Evolutionary conservation across 2,888 invertebrate species (phyloP).

Genomic region (Omphaloscelis lunosa): DNA sequence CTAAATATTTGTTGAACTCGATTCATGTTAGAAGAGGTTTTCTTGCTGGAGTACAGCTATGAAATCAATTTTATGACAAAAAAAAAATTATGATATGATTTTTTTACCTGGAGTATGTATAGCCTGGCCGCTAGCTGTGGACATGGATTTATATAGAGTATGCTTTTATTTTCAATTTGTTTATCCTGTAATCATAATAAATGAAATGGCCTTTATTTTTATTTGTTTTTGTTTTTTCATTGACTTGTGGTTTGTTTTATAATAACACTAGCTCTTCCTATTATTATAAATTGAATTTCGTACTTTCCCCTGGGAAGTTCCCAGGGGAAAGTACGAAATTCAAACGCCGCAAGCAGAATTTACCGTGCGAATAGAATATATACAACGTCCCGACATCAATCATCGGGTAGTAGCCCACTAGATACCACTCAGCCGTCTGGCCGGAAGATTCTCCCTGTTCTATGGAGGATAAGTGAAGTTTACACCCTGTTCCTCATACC

Average conservation of each 20-base stretch:
- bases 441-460: too few species aligned
- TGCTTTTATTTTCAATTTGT: conserved; percentile 77
- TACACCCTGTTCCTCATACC: too few species aligned
- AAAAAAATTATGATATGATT: conserved; percentile 55
- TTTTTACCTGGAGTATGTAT: conserved; percentile 56
- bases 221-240: conserved; percentile 24
- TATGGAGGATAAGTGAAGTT: too few species aligned
- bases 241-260: not conserved
- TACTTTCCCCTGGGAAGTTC: not conserved
- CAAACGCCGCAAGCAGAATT: too few species aligned
- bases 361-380: too few species aligned
- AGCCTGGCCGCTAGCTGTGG: conserved; percentile 45
- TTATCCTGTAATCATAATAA: conserved; percentile 78
- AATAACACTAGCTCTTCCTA: not conserved
- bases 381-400: too few species aligned
- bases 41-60: too few species aligned
- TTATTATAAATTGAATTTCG: not conserved
- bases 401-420: too few species aligned
- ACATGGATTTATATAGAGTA: conserved; percentile 64
- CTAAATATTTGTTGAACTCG: too few species aligned
- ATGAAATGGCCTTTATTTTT: conserved; percentile 71
- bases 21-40: too few species aligned
- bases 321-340: too few species aligned
- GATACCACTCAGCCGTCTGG: too few species aligned
- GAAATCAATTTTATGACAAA: conserved; percentile 59